phyloP scores from a whole-genome alignment of 2,888 invertebrate genomes.

The Drosophila nigricruria region DNA sequence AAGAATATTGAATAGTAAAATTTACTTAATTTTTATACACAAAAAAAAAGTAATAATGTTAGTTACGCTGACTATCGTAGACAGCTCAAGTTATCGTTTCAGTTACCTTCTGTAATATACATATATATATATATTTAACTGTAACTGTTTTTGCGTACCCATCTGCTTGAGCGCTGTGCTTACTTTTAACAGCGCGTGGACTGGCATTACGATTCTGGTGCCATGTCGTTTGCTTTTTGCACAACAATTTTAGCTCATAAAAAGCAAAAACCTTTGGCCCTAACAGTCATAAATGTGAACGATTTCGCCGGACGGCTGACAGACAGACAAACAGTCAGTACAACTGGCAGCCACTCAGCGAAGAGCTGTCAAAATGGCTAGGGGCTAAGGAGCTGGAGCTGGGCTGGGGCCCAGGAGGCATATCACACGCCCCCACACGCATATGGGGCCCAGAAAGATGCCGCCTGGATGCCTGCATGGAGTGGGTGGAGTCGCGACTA shows the following conservation, averaged over 20 bases:
- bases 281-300: slow-evolving; percentile 67
- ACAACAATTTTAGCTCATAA: slow-evolving; percentile 56
- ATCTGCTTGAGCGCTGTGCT: slow-evolving; percentile 38
- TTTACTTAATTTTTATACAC: neutral
- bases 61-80: slow-evolving; percentile 2
- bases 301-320: slow-evolving; percentile 49
- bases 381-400: slow-evolving; percentile 18
- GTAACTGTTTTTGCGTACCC: slow-evolving; percentile 8
- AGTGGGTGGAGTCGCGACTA: slow-evolving; percentile 55
- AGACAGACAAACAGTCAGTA: slow-evolving; percentile 10
- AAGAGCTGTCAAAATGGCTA: slow-evolving; percentile 67
- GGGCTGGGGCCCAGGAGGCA: slow-evolving; percentile 6
- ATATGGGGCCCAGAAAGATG: slow-evolving; percentile 29
- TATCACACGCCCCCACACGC: slow-evolving; percentile 54
- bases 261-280: slow-evolving; percentile 70
- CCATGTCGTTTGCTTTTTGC: slow-evolving; percentile 50
- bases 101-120: neutral
- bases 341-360: slow-evolving; percentile 31
- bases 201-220: slow-evolving; percentile 42
- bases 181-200: slow-evolving; percentile 49
- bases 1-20: slow-evolving; percentile 6
- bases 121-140: neutral
- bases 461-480: slow-evolving; percentile 29
- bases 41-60: neutral
- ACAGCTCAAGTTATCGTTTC: neutral